phyloP scores from a whole-genome alignment of 2,888 invertebrate species.

The Autographa gamma region DNA sequence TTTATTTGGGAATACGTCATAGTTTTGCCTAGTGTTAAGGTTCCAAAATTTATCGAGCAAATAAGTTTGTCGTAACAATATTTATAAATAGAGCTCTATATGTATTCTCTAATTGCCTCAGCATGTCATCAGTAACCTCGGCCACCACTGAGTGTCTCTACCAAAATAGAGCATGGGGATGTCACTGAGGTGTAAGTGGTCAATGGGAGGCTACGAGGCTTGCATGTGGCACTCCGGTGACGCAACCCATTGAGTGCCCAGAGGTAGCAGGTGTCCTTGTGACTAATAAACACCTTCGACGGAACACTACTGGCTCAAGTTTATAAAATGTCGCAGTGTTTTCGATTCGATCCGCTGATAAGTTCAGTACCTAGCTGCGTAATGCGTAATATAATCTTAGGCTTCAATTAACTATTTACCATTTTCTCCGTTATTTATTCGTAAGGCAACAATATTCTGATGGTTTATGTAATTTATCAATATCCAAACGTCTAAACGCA shows the following conservation, averaged over 20 bases:
- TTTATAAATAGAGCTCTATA: neutral
- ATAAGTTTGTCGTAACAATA: too few species aligned
- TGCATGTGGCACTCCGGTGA: constrained; percentile 5
- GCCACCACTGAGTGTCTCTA: constrained; percentile 17
- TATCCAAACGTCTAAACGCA: constrained; percentile 21
- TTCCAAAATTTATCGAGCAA: neutral
- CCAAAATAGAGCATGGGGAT: constrained; percentile 35
- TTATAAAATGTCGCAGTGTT: constrained; percentile 31
- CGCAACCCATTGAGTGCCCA: constrained; percentile 15
- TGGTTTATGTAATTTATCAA: constrained; percentile 34
- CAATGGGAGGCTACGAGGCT: constrained; percentile 8
- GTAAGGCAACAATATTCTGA: neutral
- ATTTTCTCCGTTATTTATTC: too few species aligned
- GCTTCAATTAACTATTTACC: too few species aligned
- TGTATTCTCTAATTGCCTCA: constrained; percentile 23
- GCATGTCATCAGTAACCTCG: constrained; percentile 27
- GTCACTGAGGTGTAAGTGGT: constrained; percentile 19
- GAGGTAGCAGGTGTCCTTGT: constrained; percentile 12
- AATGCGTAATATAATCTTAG: neutral
- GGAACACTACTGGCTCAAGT: constrained; percentile 8
- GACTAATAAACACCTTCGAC: constrained; percentile 13
- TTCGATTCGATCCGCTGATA: neutral
- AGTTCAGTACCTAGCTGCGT: neutral
- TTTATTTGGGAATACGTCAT: neutral
- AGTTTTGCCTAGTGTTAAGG: too few species aligned